phyloP scores from a whole-genome alignment of 2,888 invertebrate species.

The Clanis bilineata region DNA sequence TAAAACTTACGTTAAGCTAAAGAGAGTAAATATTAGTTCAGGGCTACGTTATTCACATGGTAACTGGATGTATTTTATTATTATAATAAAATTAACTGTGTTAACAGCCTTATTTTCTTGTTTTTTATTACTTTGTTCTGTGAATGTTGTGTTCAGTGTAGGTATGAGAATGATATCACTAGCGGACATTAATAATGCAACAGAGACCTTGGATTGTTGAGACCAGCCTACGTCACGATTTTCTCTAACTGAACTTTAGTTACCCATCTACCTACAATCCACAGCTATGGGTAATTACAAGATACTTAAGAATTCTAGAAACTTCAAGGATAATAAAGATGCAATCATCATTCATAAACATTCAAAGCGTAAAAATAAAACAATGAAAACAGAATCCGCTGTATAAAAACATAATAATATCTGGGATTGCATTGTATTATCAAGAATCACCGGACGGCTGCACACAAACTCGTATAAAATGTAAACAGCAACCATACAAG shows the following conservation, averaged over 20 bases:
- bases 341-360: not conserved
- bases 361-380: not conserved
- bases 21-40: no score
- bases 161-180: constrained; percentile 52
- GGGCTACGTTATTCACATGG: no score
- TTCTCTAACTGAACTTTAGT: constrained; percentile 26
- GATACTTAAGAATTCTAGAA: not conserved
- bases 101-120: constrained; percentile 21
- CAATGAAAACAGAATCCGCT: not conserved
- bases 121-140: constrained; percentile 17
- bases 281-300: constrained; percentile 6
- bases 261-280: not conserved
- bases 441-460: not conserved
- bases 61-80: no score
- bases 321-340: not conserved
- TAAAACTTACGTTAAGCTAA: no score
- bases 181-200: constrained; percentile 55
- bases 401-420: not conserved
- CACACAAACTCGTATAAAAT: not conserved
- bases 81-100: not conserved
- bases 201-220: constrained; percentile 44
- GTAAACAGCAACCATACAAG: not conserved
- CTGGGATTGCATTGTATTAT: not conserved
- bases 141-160: constrained; percentile 30
- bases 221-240: constrained; percentile 44